Conservation (phyloP, 2,888 invertebrate genomes). For the Agrotis puta region DNA sequence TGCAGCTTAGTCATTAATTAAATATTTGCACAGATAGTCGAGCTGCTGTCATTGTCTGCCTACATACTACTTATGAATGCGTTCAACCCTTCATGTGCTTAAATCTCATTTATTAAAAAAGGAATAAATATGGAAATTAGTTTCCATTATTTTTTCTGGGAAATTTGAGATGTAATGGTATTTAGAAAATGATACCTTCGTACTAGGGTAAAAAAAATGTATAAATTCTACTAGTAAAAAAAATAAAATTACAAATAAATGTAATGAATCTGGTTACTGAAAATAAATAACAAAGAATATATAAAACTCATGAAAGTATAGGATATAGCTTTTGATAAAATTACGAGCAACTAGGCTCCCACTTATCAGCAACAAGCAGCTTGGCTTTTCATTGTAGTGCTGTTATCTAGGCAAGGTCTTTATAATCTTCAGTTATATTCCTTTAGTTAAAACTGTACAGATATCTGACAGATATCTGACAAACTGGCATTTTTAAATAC, state of each 20-base stretch:
- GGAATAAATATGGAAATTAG: not conserved
- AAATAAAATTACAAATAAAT: too few species aligned
- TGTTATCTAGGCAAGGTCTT: not conserved
- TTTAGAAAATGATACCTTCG: not conserved
- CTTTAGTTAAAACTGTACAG: not conserved
- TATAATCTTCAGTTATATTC: not conserved
- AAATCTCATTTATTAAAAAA: not conserved
- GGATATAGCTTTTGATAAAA: not conserved
- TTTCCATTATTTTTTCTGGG: not conserved
- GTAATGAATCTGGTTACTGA: too few species aligned
- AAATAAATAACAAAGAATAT: too few species aligned
- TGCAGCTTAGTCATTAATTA: conserved; percentile 73
- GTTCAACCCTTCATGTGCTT: conserved; percentile 23
- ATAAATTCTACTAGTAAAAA: not conserved
- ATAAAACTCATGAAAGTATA: too few species aligned
- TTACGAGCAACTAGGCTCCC: not conserved
- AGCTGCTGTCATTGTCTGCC: conserved; percentile 66
- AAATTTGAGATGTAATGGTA: not conserved
- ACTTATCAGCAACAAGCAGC: not conserved
- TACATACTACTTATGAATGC: conserved; percentile 32
- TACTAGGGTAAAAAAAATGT: not conserved
- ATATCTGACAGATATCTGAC: not conserved
- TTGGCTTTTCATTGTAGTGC: not conserved
- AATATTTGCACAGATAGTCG: conserved; percentile 72
- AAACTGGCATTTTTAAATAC: not conserved